phyloP scores from a whole-genome alignment of 2,888 invertebrate genomes.

The Alsophila aescularia region DNA sequence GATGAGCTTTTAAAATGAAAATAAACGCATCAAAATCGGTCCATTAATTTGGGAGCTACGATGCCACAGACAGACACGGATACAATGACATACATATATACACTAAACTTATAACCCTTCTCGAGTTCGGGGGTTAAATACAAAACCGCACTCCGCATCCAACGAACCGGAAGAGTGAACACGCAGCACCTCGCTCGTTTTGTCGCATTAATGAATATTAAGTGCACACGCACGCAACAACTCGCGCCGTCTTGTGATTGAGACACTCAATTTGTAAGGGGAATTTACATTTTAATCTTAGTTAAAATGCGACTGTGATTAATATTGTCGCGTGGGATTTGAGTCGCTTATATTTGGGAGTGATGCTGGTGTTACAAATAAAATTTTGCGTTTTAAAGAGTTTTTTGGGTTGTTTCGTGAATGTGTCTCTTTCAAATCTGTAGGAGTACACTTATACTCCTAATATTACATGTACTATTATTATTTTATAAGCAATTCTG shows the following conservation, averaged over 20 bases:
- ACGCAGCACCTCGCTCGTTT: constrained; percentile 41
- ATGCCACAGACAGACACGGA: too few species aligned
- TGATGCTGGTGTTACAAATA: constrained; percentile 4
- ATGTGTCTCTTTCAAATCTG: too few species aligned
- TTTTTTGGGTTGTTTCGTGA: too few species aligned
- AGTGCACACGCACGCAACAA: constrained; percentile 53
- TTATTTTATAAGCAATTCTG: too few species aligned
- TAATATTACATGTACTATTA: too few species aligned
- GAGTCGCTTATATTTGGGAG: constrained; percentile 31
- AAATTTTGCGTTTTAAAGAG: neutral
- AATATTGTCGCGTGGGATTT: constrained; percentile 17
- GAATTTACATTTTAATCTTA: constrained; percentile 41
- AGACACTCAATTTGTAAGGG: constrained; percentile 46
- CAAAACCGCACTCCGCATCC: constrained; percentile 50
- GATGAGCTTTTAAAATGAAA: too few species aligned
- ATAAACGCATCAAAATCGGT: too few species aligned
- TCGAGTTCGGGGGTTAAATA: too few species aligned
- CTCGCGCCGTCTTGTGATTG: constrained; percentile 51
- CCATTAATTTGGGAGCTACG: too few species aligned
- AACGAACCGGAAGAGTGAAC: constrained; percentile 63
- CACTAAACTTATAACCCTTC: too few species aligned
- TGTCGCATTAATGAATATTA: constrained; percentile 77
- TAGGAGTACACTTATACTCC: too few species aligned
- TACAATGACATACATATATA: too few species aligned
- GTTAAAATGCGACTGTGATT: constrained; percentile 28